Evolutionary conservation across 2,888 invertebrate species (phyloP).

Genomic region (Dendrolimus houi): DNA sequence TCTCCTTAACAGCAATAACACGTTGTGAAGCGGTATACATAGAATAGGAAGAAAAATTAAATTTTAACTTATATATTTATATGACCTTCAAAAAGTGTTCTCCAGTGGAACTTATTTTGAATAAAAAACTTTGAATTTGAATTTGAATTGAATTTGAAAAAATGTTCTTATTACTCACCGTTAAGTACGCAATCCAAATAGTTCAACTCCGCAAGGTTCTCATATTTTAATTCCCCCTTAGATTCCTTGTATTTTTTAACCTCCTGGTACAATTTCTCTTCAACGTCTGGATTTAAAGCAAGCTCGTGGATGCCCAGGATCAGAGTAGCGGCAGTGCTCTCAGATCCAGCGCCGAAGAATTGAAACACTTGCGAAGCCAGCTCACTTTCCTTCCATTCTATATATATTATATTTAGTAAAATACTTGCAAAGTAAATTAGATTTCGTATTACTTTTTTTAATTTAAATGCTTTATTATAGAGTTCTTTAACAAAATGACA

Average conservation of each 20-base stretch:
- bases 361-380: conserved; percentile 54
- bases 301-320: conserved; percentile 41
- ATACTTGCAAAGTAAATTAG: no score
- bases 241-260: conserved; percentile 27
- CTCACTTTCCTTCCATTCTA: conserved; percentile 51
- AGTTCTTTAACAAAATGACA: no score
- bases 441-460: no score
- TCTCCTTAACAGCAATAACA: no score
- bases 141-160: no score
- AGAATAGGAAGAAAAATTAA: no score
- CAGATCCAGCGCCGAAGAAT: conserved; percentile 57
- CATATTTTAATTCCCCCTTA: conserved; percentile 25
- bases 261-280: conserved; percentile 54
- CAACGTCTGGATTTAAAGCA: conserved; percentile 40
- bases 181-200: conserved; percentile 45
- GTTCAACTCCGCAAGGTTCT: conserved; percentile 34
- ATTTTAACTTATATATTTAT: no score
- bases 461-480: no score
- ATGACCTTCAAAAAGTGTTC: no score
- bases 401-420: conserved; percentile 2
- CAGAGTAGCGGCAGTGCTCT: conserved; percentile 41
- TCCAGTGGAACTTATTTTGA: no score
- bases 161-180: conserved; percentile 19
- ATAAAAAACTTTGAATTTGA: no score
- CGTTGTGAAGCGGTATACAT: no score